These are phyloP conservation scores for Leistus spinibarbis DNA, from an alignment of 2,888 invertebrate genomes.

Conservation along the genomic window DNA sequence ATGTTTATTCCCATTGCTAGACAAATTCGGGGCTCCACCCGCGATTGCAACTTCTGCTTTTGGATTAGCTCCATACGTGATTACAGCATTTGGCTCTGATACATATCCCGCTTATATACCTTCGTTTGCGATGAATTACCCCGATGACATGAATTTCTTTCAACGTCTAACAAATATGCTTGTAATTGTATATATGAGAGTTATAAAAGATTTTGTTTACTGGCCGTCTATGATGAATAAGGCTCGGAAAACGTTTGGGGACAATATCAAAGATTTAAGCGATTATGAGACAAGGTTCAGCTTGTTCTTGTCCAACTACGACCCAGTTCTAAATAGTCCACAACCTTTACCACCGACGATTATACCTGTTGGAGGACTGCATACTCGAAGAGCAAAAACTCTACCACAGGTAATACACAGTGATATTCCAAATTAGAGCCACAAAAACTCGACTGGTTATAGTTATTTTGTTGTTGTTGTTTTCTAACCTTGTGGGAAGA, in stretches of 20 bases:
- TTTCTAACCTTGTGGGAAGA: too few species aligned
- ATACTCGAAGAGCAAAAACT: constrained; percentile 46
- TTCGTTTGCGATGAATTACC: constrained; percentile 1
- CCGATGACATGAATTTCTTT: constrained; percentile 28
- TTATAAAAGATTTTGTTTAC: neutral
- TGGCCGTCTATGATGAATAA: neutral
- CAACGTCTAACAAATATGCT: constrained; percentile 26
- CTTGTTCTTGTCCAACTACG: constrained; percentile 49
- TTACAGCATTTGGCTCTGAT: constrained; percentile 3
- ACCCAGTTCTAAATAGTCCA: constrained; percentile 48
- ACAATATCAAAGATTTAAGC: constrained; percentile 44
- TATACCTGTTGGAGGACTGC: constrained; percentile 53
- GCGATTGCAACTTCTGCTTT: constrained; percentile 19
- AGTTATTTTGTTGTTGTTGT: too few species aligned
- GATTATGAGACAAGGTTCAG: constrained; percentile 47
- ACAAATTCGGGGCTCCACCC: constrained; percentile 24
- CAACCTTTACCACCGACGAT: constrained; percentile 51
- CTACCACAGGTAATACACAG: constrained; percentile 47
- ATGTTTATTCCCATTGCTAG: constrained; percentile 23
- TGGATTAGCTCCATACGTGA: neutral
- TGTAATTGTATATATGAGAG: neutral
- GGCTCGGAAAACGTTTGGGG: constrained; percentile 38
- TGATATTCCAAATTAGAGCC: too few species aligned
- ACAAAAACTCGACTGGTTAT: too few species aligned
- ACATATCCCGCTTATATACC: constrained; percentile 10